Conservation (phyloP, 2,888 invertebrate genomes). For the Conchocele bisecta region DNA sequence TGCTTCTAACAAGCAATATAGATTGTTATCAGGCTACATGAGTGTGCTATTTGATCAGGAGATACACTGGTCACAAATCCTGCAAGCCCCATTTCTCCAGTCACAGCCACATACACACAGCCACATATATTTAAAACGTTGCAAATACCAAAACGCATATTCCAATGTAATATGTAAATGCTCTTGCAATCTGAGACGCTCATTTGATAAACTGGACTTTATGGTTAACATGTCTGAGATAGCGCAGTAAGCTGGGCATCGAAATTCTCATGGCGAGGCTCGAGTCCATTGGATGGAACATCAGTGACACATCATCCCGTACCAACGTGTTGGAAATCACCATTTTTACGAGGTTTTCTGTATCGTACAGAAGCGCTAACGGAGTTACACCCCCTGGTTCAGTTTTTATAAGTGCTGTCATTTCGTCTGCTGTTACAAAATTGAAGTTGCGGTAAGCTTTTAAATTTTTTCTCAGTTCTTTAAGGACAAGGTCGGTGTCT, state of each 20-base stretch:
- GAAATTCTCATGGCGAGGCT: conserved; percentile 54
- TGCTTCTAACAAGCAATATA: no score
- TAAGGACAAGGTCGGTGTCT: conserved; percentile 61
- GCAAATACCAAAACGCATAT: no score
- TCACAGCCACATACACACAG: no score
- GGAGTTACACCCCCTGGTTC: conserved; percentile 68
- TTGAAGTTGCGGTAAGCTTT: conserved; percentile 70
- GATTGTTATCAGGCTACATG: no score
- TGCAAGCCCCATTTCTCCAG: no score
- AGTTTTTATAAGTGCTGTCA: conserved; percentile 47
- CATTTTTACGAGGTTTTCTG: conserved; percentile 49
- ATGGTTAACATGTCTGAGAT: conserved; percentile 31
- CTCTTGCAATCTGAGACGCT: no score
- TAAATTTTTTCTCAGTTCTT: conserved; percentile 57
- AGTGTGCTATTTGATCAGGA: no score
- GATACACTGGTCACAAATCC: no score
- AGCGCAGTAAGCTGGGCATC: conserved; percentile 31
- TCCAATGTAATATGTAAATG: no score
- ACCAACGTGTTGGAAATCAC: conserved; percentile 52
- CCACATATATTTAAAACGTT: no score
- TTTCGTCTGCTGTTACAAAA: conserved; percentile 64
- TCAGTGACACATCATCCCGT: conserved; percentile 45
- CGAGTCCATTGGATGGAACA: conserved; percentile 64
- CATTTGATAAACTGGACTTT: conserved; percentile 32
- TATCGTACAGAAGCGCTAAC: conserved; percentile 57